Base-by-base conservation (phyloP, 1,140 invertebrate species). In the Stenopsyche tienmushanensis region DNA sequence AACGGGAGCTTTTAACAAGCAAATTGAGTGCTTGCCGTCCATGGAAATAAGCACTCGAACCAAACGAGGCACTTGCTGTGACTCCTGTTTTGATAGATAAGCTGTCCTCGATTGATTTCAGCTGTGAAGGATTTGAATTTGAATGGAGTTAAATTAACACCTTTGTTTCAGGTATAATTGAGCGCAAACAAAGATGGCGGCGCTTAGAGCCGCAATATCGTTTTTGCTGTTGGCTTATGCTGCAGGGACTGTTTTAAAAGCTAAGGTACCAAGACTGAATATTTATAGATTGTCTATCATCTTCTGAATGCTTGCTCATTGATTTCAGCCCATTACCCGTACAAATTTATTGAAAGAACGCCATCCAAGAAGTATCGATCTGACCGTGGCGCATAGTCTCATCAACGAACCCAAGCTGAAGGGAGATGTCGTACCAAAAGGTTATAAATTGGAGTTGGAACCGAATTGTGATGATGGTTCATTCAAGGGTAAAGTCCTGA, bases 371-470 rank as follows among this genome's bases (percentile, higher is more conserved):
- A 86, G 85, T 65, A 85, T 87, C 58, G 85, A 87, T 72, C 70
- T 86, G 26, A 85, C 84, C 57, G 82, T 83, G 65, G 80, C 83
- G 0, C 80, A 85, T 62, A 75, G 80, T 2, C 69, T 86, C 1
- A 80, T 83, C 8, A 80, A 84, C 54, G 85, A 86, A 64, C 77
- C 75, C 3, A 80, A 83, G 20, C 73, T 86, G 25, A 81, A 84
- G 1, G 78, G 78, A 23, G 78, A 83, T 20, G 77, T 88, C 0
- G 74, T 78, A n/a, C 87, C 88, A 0, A 80, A 74, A 1, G 80
- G 76, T 17, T 90, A 89, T 69, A 75, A 79, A n/a, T 68, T 90
- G 13, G 78, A 86, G 18, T 71, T 89, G 9, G 80, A 86, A 57
- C 85, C 87, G 0, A 83, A 82, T 50, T 73, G 85, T 0, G 80